These are phyloP conservation scores for Petromus typicus DNA, from an alignment of 2,113 vertebrate species.

Conservation along the genomic window DNA sequence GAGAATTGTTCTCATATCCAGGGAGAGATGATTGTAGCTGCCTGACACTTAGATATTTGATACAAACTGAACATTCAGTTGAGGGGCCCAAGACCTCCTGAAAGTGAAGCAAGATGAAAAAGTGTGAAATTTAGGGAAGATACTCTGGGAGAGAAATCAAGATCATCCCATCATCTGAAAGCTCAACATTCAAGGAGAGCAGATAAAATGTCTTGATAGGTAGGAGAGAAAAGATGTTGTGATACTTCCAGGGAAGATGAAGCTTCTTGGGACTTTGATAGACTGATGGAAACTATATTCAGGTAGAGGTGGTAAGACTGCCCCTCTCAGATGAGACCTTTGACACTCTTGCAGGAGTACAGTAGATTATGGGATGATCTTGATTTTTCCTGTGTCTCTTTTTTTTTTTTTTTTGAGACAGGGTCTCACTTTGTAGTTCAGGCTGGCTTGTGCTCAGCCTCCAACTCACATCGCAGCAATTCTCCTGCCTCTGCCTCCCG, in stretches of 20 bases:
- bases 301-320: neutral
- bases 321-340: neutral
- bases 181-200: no score
- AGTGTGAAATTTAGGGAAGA: neutral
- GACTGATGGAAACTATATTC: neutral
- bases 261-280: fast-evolving
- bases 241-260: no score
- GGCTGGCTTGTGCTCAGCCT: no score
- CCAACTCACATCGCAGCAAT: no score
- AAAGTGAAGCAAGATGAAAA: neutral
- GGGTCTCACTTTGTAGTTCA: no score
- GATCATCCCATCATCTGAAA: neutral
- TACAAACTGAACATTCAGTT: neutral
- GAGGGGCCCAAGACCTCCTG: neutral
- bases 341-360: no score
- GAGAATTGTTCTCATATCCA: neutral
- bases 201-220: neutral
- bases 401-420: no score
- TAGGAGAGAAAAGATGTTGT: neutral
- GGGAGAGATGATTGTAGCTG: neutral
- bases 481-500: no score
- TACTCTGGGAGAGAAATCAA: neutral
- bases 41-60: neutral
- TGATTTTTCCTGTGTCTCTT: no score
- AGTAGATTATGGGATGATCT: no score